Evolutionary conservation across 1,140 invertebrate genomes (phyloP).

Genomic region (Mylabris phalerata): DNA sequence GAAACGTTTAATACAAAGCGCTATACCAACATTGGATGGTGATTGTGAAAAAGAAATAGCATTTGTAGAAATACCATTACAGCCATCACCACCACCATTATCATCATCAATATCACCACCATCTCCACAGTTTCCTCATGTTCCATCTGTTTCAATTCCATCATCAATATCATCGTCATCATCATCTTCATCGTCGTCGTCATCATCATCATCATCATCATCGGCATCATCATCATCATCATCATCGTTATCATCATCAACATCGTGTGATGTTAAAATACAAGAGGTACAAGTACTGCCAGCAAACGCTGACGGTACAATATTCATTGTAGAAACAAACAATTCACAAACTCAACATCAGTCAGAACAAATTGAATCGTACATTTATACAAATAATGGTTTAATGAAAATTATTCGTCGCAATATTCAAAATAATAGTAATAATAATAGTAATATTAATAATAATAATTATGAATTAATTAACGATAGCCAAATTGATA

Average conservation of each 20-base stretch:
- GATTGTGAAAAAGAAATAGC: conserved; percentile 22
- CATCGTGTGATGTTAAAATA: conserved; percentile 12
- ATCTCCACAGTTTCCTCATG: too few species aligned
- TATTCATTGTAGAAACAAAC: conserved; percentile 38
- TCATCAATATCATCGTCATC: neutral
- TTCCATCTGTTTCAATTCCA: neutral
- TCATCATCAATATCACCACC: neutral
- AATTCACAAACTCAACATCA: conserved; percentile 16
- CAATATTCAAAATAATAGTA: conserved; percentile 5
- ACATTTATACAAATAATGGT: conserved; percentile 31
- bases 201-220: conserved; percentile 7
- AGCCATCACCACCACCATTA: neutral
- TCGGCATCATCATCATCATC: conserved; percentile 1
- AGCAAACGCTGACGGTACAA: conserved; percentile 36
- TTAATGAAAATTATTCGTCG: conserved; percentile 21
- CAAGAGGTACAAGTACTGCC: conserved; percentile 38
- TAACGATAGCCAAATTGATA: conserved; percentile 7
- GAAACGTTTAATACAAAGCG: conserved; percentile 35
- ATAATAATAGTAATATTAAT: neutral
- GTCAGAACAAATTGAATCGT: conserved; percentile 28
- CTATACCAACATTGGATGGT: conserved; percentile 37
- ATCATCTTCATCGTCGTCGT: neutral
- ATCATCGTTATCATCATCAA: neutral
- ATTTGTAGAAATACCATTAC: neutral
- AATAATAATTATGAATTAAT: neutral